These are phyloP conservation scores for Hirudinaria manillensis DNA, from an alignment of 2,888 invertebrate genomes.

Conservation along the genomic window DNA sequence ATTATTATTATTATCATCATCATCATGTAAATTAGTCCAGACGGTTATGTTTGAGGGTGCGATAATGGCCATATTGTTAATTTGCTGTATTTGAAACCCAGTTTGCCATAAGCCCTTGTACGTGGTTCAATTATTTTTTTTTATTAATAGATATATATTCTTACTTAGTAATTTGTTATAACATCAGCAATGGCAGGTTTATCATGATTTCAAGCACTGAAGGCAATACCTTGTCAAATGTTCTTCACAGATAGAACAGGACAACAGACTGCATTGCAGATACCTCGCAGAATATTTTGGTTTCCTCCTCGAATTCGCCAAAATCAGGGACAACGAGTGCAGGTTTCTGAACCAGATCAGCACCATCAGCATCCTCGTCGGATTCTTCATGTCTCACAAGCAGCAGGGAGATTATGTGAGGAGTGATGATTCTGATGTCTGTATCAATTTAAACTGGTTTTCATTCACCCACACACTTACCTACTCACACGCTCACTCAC, in stretches of 20 bases:
- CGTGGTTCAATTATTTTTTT: too few relatives aligned
- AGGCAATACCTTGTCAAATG: too few relatives aligned
- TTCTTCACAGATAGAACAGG: slow-evolving; percentile 65
- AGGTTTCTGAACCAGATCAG: slow-evolving; percentile 78
- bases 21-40: neutral
- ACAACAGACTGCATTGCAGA: slow-evolving; percentile 58
- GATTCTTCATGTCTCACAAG: slow-evolving; percentile 72
- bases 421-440: neutral
- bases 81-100: too few relatives aligned
- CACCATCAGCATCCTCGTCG: slow-evolving; percentile 81
- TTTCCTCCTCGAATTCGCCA: slow-evolving; percentile 83
- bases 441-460: too few relatives aligned
- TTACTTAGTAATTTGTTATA: too few relatives aligned
- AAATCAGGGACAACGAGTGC: slow-evolving; percentile 88
- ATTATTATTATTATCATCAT: neutral
- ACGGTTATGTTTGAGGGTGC: too few relatives aligned
- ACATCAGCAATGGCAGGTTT: neutral
- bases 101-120: too few relatives aligned
- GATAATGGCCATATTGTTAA: too few relatives aligned
- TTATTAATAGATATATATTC: too few relatives aligned
- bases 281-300: slow-evolving; percentile 88
- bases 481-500: too few relatives aligned
- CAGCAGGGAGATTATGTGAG: slow-evolving; percentile 48
- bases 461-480: too few relatives aligned
- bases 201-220: neutral